Percentiles rank a stretch among this genome's conserved stretches.
Conservation (phyloP, 2,797 vertebrate genomes). For the Sebastes kiyomatsui region DNA sequence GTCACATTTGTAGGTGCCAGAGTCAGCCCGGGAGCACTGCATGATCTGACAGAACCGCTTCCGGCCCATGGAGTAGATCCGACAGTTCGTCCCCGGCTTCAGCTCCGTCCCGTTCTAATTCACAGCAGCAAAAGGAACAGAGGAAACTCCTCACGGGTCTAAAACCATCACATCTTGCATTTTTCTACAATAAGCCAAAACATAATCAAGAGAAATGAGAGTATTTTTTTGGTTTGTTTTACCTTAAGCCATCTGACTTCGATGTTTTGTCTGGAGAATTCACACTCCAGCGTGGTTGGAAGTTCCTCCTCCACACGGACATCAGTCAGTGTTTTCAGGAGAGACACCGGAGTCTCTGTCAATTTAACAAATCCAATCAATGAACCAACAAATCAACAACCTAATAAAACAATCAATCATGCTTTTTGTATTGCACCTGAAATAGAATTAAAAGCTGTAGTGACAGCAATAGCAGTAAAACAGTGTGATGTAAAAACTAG, state of each 20-base stretch:
- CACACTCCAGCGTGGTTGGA: slow-evolving; percentile 88
- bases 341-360: slow-evolving; percentile 89
- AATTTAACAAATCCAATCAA: slow-evolving; percentile 2
- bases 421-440: too few relatives aligned
- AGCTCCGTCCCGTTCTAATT: slow-evolving; percentile 84
- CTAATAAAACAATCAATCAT: neutral
- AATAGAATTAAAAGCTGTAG: too few relatives aligned
- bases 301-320: slow-evolving; percentile 86
- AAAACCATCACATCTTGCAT: neutral
- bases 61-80: slow-evolving; percentile 89
- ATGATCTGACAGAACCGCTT: slow-evolving; percentile 90
- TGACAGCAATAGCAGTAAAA: too few relatives aligned
- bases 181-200: neutral
- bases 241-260: slow-evolving; percentile 95
- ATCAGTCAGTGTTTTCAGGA: slow-evolving; percentile 84
- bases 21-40: slow-evolving; percentile 77
- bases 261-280: slow-evolving; percentile 89
- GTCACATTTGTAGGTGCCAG: slow-evolving; percentile 89
- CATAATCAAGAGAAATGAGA: neutral
- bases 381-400: neutral
- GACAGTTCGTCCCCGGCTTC: slow-evolving; percentile 78
- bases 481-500: too few relatives aligned
- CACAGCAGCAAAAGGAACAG: neutral
- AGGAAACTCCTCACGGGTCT: neutral
- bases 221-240: neutral